Evolutionary conservation across 2,113 vertebrate species (phyloP).

Genomic region (Gopherus evgoodei): DNA sequence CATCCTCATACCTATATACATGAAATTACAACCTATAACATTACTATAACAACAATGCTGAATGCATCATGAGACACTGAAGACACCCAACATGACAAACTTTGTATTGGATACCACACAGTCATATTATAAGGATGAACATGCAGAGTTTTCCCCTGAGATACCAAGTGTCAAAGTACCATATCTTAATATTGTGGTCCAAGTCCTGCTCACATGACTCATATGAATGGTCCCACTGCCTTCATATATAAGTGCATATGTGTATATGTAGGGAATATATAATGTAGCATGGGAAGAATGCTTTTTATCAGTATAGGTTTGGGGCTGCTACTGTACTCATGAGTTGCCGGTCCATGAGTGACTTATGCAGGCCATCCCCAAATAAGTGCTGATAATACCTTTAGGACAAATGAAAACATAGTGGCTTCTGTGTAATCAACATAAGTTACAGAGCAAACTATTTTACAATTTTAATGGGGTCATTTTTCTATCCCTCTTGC

Average conservation of each 20-base stretch:
- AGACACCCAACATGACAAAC: too few species aligned
- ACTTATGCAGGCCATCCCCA: background rate
- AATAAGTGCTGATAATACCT: background rate
- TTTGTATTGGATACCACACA: too few species aligned
- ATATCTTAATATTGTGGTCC: background rate
- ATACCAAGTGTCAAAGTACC: background rate
- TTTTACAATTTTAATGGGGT: background rate
- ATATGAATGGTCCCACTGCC: background rate
- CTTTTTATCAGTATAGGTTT: background rate
- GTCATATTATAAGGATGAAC: too few species aligned
- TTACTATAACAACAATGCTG: too few species aligned
- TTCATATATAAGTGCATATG: background rate
- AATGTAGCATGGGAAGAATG: background rate
- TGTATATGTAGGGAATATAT: background rate
- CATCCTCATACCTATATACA: too few species aligned
- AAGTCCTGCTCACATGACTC: background rate
- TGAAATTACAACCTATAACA: too few species aligned
- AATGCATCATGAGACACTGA: too few species aligned
- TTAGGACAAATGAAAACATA: too few species aligned
- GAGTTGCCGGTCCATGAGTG: background rate
- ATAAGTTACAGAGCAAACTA: too few species aligned
- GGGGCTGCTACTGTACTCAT: background rate
- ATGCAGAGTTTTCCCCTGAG: too few species aligned
- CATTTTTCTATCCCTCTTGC: background rate
- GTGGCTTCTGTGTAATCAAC: too few species aligned